A percentile compares a stretch with the other conserved stretches of the same genome.
Conservation (phyloP, 2,113 vertebrate genomes). For the Caretta caretta region DNA sequence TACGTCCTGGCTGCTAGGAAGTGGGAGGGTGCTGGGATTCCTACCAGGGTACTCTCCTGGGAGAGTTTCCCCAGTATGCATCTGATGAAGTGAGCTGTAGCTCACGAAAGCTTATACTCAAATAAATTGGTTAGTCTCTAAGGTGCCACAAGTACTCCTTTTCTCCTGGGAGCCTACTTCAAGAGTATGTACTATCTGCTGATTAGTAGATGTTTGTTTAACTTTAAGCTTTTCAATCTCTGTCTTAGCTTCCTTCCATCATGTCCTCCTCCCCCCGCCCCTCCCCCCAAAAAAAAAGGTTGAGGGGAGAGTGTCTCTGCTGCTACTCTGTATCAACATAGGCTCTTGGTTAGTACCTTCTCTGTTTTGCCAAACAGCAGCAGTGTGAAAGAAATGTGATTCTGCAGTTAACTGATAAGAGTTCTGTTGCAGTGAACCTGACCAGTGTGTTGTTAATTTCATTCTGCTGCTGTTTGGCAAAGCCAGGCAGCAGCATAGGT, state of each 20-base stretch:
- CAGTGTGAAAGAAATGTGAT: fast-evolving
- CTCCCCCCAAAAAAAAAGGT: background rate
- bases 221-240: background rate
- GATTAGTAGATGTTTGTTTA: background rate
- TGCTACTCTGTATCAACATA: background rate
- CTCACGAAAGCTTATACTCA: too few relatives aligned
- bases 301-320: background rate
- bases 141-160: too few relatives aligned
- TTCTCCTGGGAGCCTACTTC: background rate
- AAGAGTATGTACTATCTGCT: background rate
- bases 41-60: background rate
- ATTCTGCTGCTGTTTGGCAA: background rate
- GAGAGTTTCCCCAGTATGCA: background rate
- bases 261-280: too few relatives aligned
- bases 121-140: too few relatives aligned
- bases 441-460: background rate
- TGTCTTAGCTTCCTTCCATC: background rate
- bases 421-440: background rate
- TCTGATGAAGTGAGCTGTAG: too few relatives aligned
- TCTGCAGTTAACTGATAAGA: background rate
- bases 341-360: background rate
- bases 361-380: background rate
- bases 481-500: background rate
- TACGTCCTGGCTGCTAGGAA: background rate
- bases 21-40: background rate